These are phyloP conservation scores for Mesocricetus auratus DNA, from an alignment of 2,113 vertebrate genomes.

Conservation along the genomic window DNA sequence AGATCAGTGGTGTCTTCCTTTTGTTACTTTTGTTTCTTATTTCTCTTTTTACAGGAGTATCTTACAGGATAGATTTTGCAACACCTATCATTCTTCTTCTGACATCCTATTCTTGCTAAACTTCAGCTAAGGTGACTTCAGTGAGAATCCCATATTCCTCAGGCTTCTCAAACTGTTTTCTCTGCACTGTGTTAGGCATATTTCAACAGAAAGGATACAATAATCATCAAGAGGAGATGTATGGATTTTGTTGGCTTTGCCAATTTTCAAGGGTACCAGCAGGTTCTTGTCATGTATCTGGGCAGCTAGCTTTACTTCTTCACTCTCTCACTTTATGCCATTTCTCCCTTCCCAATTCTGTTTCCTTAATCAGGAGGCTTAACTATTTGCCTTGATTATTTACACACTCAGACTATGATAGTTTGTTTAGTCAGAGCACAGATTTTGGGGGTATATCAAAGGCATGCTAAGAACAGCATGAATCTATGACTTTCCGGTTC, in stretches of 20 bases:
- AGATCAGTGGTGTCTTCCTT: neutral
- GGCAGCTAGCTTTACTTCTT: neutral
- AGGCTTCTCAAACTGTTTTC: neutral
- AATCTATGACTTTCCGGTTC: neutral
- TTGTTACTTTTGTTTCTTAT: neutral
- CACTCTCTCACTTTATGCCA: neutral
- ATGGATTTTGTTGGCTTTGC: neutral
- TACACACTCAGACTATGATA: neutral
- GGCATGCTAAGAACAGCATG: neutral
- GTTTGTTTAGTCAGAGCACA: neutral
- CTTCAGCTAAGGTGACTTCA: neutral
- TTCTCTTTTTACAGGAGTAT: neutral
- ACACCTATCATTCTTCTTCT: neutral
- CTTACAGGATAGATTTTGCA: neutral
- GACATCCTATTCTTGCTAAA: neutral
- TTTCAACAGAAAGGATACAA: neutral
- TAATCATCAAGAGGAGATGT: neutral
- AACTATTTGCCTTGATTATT: neutral
- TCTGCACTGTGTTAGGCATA: neutral
- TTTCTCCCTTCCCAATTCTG: neutral
- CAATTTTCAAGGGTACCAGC: neutral
- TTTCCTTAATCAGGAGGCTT: neutral
- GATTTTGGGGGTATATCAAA: neutral
- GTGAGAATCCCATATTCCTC: neutral
- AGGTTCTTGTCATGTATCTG: neutral